Percentiles rank a stretch among this genome's conserved stretches.
phyloP scores from a whole-genome alignment of 2,797 vertebrate genomes.

The Gadopsis marmoratus region DNA sequence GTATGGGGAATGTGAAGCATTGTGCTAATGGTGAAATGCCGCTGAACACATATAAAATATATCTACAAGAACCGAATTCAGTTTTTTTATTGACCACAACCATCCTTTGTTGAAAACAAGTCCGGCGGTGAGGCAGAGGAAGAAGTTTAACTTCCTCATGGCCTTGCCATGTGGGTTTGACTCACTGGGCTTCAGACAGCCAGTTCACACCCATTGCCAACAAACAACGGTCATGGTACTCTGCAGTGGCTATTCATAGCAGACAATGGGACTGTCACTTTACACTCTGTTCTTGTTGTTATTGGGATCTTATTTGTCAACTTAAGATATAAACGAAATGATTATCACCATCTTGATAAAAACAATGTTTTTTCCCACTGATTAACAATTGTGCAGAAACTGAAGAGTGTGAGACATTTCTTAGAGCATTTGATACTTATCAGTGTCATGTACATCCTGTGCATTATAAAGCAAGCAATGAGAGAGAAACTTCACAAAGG shows the following conservation, averaged over 20 bases:
- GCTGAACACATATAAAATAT: not conserved
- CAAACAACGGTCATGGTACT: constrained; percentile 29
- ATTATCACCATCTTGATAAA: not conserved
- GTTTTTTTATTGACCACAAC: constrained; percentile 10
- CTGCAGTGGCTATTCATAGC: constrained; percentile 66
- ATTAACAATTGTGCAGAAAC: not conserved
- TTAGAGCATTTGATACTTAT: not conserved
- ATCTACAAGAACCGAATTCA: not conserved
- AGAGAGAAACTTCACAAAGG: constrained; percentile 36
- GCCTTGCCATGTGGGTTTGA: constrained; percentile 75
- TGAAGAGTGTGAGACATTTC: not conserved
- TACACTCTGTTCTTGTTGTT: not conserved
- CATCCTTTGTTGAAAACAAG: constrained; percentile 70
- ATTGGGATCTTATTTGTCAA: not conserved
- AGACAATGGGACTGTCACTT: constrained; percentile 49
- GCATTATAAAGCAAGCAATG: constrained; percentile 41
- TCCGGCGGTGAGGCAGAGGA: constrained; percentile 71
- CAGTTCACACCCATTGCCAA: constrained; percentile 55
- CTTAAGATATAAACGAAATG: not conserved
- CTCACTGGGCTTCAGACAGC: constrained; percentile 68
- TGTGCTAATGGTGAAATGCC: not conserved
- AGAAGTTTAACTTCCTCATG: constrained; percentile 76
- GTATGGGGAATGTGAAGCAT: not conserved
- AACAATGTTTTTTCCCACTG: not conserved
- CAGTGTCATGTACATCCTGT: constrained; percentile 29